Evolutionary conservation across 2,113 vertebrate species (phyloP).

Genomic region (Tragelaphus imberbis): DNA sequence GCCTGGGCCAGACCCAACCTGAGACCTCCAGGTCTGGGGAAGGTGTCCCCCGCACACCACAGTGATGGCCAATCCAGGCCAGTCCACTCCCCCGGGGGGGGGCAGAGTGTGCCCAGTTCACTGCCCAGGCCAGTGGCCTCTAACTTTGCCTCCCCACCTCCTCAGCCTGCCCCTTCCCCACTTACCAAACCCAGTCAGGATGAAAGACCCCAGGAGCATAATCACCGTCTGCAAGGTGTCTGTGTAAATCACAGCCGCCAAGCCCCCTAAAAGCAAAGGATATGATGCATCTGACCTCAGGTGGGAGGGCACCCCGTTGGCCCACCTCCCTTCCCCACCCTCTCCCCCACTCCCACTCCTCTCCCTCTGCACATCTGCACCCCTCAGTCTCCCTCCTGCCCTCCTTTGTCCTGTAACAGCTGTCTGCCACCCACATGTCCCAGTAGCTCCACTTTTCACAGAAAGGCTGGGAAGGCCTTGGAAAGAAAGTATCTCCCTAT

Average conservation of each 20-base stretch:
- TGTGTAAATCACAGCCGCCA: constrained; percentile 98
- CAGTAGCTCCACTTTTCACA: background rate
- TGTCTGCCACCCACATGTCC: background rate
- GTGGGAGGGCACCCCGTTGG: rapidly evolving
- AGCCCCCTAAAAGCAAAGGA: constrained; percentile 84
- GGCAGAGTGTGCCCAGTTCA: background rate
- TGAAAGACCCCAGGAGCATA: constrained; percentile 93
- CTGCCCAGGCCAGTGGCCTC: background rate
- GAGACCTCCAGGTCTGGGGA: background rate
- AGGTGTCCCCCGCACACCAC: background rate
- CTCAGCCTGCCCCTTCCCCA: constrained; percentile 12
- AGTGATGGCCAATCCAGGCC: background rate
- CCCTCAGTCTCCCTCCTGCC: background rate
- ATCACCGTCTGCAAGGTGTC: constrained; percentile 94
- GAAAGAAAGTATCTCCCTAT: background rate
- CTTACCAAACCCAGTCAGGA: constrained; percentile 95
- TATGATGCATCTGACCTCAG: background rate
- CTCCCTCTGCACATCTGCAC: background rate
- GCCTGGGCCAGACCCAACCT: background rate
- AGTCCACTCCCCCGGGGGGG: background rate
- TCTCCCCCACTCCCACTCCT: background rate
- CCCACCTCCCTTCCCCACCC: background rate
- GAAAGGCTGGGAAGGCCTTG: background rate
- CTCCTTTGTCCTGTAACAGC: background rate
- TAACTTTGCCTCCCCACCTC: background rate